Base-by-base conservation (phyloP, 2,113 vertebrate species). In the Oncorhynchus nerka region DNA sequence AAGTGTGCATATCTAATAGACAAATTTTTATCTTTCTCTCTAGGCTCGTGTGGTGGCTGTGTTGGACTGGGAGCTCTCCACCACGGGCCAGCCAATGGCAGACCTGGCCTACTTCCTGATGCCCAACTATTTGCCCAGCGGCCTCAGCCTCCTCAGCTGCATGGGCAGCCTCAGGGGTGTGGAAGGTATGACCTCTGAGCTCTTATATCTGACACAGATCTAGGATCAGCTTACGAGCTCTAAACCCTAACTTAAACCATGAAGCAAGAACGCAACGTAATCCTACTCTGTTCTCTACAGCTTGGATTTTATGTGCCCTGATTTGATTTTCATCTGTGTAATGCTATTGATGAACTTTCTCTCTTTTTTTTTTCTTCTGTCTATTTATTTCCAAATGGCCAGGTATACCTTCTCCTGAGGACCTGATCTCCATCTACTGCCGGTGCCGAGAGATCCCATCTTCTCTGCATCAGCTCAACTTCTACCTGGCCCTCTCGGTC, bases 41-140 rank as follows among this genome's bases (percentile, higher is more conserved):
- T n/a, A 92, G 97, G 92, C 95, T 32, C 94, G 94, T 74, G 94
- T 99, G 65, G 79, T 96, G 20, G 97, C 97, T 1, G 59, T 62
- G 59, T 62, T n/a, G n/a, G 65, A 99, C 85, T 99, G 97, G 97
- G 97, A 99, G 75, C 94, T 99, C 78, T 98, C 97, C 6, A 99
- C 97, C 78, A 88, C 93, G 39, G 97, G 97, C 6, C 95, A 98
- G 81, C 95, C 96, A n/a, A 75, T 95, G 73, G 92, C 91, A 71
- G 97, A 99, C 83, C 81, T 99, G 66, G 95, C 95, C 11, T 94
- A 96, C 73, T 87, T 95, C 71, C 84, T 90, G 45, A 24, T 92
- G 34, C 94, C 93, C 81, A 91, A 91, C 83, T 95, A 94, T 78
- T 95, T 90, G 92, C 96, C 96, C 72, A 3, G 67, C n/a, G 55